Percentiles rank a stretch among this genome's conserved stretches.
phyloP scores from a whole-genome alignment of 2,888 invertebrate genomes.

The Limnephilus auricula region DNA sequence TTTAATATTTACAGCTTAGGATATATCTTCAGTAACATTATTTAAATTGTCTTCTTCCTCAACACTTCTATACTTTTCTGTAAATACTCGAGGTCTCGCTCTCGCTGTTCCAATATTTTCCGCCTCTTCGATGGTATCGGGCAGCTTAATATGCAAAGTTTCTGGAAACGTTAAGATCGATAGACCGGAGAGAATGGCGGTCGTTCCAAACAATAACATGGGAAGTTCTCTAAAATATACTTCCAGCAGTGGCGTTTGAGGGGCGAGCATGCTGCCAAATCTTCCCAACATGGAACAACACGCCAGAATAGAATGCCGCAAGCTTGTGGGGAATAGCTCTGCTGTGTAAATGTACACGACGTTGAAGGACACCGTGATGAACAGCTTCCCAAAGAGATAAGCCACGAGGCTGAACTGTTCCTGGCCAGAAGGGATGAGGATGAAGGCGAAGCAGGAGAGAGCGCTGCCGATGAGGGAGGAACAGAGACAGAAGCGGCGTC shows the following conservation, averaged over 20 bases:
- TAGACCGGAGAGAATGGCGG: constrained; percentile 78
- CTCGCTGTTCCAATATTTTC: constrained; percentile 71
- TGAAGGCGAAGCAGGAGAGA: constrained; percentile 77
- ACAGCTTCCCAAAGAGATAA: constrained; percentile 81
- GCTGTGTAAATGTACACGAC: constrained; percentile 83
- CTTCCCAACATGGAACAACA: constrained; percentile 82
- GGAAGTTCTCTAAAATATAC: constrained; percentile 78
- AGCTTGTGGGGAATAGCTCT: constrained; percentile 83
- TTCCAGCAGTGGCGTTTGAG: constrained; percentile 82
- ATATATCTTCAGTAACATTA: not conserved
- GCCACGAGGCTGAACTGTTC: constrained; percentile 42
- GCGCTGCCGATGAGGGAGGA: constrained; percentile 79
- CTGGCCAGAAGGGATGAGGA: constrained; percentile 79
- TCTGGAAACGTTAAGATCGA: constrained; percentile 81
- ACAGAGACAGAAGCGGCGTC: constrained; percentile 79
- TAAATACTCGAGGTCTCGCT: constrained; percentile 14
- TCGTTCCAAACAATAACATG: constrained; percentile 78
- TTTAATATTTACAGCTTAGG: not conserved
- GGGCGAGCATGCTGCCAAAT: constrained; percentile 81
- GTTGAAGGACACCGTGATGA: constrained; percentile 82
- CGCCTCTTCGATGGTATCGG: constrained; percentile 81
- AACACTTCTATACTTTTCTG: constrained; percentile 4
- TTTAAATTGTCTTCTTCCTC: constrained; percentile 37
- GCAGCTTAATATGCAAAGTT: constrained; percentile 79
- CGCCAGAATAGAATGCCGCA: constrained; percentile 81